These are phyloP conservation scores for Nyctereutes procyonoides DNA, from an alignment of 2,113 vertebrate genomes.

Conservation along the genomic window DNA sequence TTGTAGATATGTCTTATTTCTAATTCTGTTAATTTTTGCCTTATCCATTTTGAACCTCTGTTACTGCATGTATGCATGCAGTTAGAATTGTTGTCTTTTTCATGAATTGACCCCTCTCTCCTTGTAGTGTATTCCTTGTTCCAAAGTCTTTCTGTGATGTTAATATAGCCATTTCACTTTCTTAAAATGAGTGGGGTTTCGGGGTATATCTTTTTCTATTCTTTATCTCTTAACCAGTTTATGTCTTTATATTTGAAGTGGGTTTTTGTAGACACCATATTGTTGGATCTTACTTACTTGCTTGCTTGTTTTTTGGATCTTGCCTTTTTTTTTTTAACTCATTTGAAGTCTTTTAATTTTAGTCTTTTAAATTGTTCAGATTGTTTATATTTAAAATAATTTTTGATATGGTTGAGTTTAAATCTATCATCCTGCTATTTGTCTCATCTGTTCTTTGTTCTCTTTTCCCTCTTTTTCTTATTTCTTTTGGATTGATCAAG, in stretches of 20 bases:
- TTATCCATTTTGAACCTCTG: neutral
- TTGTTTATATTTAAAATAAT: neutral
- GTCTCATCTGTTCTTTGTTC: neutral
- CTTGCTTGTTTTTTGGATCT: neutral
- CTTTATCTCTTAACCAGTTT: neutral
- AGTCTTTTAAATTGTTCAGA: slow-evolving; percentile 31
- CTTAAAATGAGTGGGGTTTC: neutral
- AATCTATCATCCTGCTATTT: neutral
- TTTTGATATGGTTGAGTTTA: neutral
- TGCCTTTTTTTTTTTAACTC: neutral
- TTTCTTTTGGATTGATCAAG: neutral
- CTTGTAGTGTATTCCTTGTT: neutral
- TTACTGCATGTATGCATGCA: neutral
- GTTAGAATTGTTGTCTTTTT: neutral
- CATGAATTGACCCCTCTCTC: neutral
- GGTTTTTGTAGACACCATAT: neutral
- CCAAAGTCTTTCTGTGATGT: neutral
- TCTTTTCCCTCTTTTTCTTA: neutral
- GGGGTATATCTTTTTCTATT: neutral
- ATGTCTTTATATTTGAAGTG: neutral
- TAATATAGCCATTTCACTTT: neutral
- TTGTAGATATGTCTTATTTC: neutral
- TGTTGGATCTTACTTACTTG: neutral
- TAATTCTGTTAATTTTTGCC: neutral
- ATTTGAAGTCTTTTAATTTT: neutral